These are phyloP conservation scores for Dolichomitus sp. DNA, from an alignment of 2,888 invertebrate species.

Conservation along the genomic window DNA sequence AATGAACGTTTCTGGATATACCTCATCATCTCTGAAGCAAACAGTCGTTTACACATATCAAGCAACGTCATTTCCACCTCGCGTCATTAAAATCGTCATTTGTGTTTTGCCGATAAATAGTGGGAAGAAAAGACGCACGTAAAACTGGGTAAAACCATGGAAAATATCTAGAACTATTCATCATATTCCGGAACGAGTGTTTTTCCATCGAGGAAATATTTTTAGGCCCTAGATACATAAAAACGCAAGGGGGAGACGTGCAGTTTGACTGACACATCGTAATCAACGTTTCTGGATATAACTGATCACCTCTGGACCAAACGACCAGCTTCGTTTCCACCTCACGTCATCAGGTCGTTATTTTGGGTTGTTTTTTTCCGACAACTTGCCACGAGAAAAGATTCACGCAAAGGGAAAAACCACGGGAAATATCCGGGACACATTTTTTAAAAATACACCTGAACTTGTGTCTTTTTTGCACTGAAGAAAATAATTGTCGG, in stretches of 20 bases:
- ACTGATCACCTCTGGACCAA: background rate
- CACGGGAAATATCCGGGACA: background rate
- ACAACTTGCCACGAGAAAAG: too few relatives aligned
- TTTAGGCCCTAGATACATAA: background rate
- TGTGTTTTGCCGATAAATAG: background rate
- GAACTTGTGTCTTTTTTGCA: background rate
- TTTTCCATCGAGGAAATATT: background rate
- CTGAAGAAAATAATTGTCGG: background rate
- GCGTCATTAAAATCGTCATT: slow-evolving; percentile 9
- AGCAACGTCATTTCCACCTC: background rate
- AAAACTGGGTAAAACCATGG: background rate
- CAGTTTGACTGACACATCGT: background rate
- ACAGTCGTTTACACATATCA: background rate
- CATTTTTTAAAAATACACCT: background rate
- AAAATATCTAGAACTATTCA: background rate
- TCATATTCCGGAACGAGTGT: background rate
- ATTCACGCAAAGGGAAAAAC: background rate
- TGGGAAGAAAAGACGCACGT: background rate
- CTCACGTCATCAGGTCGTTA: slow-evolving; percentile 2
- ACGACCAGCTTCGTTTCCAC: background rate
- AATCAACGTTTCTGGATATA: background rate
- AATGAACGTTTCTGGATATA: background rate
- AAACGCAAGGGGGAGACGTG: background rate
- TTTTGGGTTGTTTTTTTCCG: background rate
- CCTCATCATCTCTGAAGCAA: background rate